Conservation (phyloP, 2,797 vertebrate genomes). For the Malurus splendens region DNA sequence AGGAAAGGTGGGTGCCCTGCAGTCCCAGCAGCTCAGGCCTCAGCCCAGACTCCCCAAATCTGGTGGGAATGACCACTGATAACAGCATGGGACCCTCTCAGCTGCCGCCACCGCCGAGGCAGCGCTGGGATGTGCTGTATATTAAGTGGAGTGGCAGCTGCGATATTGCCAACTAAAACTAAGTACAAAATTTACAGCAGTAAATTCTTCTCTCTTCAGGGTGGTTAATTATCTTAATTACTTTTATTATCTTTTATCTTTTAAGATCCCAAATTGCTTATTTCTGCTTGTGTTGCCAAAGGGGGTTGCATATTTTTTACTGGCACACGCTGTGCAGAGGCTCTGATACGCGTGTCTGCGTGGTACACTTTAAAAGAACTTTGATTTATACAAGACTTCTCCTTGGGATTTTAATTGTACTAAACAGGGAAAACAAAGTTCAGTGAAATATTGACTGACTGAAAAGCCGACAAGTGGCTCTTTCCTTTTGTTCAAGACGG, state of each 20-base stretch:
- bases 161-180: slow-evolving; percentile 68
- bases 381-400: slow-evolving; percentile 68
- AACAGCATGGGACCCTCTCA: background rate
- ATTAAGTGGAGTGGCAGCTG: slow-evolving; percentile 73
- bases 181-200: slow-evolving; percentile 76
- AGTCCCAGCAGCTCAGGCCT: background rate
- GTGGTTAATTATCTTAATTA: slow-evolving; percentile 86
- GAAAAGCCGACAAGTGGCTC: background rate
- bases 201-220: slow-evolving; percentile 80
- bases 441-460: slow-evolving; percentile 12
- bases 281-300: slow-evolving; percentile 78
- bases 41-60: background rate
- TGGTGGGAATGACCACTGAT: background rate
- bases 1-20: background rate
- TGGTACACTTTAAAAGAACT: slow-evolving; percentile 65
- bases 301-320: slow-evolving; percentile 72
- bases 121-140: slow-evolving; percentile 36
- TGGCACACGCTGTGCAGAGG: slow-evolving; percentile 49
- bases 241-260: slow-evolving; percentile 84
- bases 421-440: slow-evolving; percentile 59
- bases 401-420: slow-evolving; percentile 63
- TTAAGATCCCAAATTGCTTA: slow-evolving; percentile 80
- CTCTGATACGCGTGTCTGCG: slow-evolving; percentile 19
- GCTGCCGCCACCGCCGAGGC: background rate
- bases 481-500: background rate